Conservation (phyloP, 2,888 invertebrate species). For the Drosophila fulvimacula region DNA sequence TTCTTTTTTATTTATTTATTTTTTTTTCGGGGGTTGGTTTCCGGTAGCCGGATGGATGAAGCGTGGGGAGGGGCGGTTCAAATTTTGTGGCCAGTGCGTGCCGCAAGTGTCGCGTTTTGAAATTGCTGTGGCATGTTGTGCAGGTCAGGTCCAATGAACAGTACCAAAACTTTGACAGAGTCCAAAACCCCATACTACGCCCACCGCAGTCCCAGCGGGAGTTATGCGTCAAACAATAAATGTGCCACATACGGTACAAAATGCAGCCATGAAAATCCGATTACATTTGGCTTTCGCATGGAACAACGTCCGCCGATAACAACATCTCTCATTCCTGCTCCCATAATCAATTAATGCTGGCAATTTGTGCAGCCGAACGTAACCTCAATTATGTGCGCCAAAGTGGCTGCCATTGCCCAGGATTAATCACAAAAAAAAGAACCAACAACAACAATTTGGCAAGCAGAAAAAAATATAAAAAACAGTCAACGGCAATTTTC, state of each 20-base stretch:
- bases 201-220: constrained; percentile 21
- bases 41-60: constrained; percentile 17
- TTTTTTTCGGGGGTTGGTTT: constrained; percentile 64
- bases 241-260: constrained; percentile 65
- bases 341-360: constrained; percentile 77
- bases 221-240: constrained; percentile 63
- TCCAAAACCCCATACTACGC: not conserved
- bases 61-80: constrained; percentile 22
- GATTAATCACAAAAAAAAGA: constrained; percentile 70
- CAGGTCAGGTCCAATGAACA: constrained; percentile 54
- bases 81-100: constrained; percentile 57
- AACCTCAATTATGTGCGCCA: constrained; percentile 79
- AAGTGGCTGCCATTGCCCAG: constrained; percentile 66
- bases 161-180: constrained; percentile 42
- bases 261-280: constrained; percentile 75
- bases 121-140: constrained; percentile 44
- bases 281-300: constrained; percentile 61
- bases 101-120: constrained; percentile 61
- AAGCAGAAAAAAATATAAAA: constrained; percentile 36
- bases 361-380: constrained; percentile 78
- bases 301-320: constrained; percentile 23
- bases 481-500: constrained; percentile 24
- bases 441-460: constrained; percentile 63
- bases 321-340: constrained; percentile 14
- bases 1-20: constrained; percentile 32